A percentile compares a stretch with the other conserved stretches of the same genome.
Evolutionary conservation across 2,888 invertebrate genomes (phyloP).

Genomic region (Amphipyra tragopoginis): DNA sequence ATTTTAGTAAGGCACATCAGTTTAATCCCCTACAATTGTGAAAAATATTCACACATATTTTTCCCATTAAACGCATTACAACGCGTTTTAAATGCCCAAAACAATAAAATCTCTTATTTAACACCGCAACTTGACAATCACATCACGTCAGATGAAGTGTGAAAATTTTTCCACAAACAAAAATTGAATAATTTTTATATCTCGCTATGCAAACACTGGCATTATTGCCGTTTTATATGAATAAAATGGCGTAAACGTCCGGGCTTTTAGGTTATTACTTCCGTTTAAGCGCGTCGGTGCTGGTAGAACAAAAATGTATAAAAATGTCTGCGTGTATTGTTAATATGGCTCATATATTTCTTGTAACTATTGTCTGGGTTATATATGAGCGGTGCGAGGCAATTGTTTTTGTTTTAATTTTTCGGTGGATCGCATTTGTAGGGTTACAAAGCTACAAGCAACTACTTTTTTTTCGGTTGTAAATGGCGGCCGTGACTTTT

Average conservation of each 20-base stretch:
- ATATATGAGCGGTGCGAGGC: constrained; percentile 56
- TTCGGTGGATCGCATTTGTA: constrained; percentile 44
- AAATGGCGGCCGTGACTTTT: constrained; percentile 47
- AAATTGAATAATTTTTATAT: constrained; percentile 67
- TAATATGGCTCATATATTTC: constrained; percentile 69
- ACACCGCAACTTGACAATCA: constrained; percentile 42
- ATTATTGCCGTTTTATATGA: constrained; percentile 71
- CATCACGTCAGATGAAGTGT: constrained; percentile 46
- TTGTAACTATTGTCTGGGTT: constrained; percentile 68
- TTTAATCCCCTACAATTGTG: not conserved
- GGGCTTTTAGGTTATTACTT: constrained; percentile 74
- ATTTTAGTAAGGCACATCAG: too few species aligned
- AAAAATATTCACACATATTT: constrained; percentile 2
- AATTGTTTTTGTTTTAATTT: constrained; percentile 62
- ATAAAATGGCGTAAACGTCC: constrained; percentile 69
- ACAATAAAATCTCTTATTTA: constrained; percentile 37
- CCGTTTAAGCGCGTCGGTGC: constrained; percentile 66
- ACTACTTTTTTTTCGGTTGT: constrained; percentile 50
- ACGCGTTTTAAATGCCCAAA: constrained; percentile 19
- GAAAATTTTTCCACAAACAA: constrained; percentile 55
- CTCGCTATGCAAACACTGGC: constrained; percentile 65
- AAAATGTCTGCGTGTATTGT: constrained; percentile 68
- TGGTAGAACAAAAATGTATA: constrained; percentile 62
- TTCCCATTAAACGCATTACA: constrained; percentile 21
- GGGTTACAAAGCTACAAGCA: constrained; percentile 46